A percentile compares a stretch with the other conserved stretches of the same genome.
Evolutionary conservation across 2,113 vertebrate species (phyloP).

Genomic region (Strigops habroptila): DNA sequence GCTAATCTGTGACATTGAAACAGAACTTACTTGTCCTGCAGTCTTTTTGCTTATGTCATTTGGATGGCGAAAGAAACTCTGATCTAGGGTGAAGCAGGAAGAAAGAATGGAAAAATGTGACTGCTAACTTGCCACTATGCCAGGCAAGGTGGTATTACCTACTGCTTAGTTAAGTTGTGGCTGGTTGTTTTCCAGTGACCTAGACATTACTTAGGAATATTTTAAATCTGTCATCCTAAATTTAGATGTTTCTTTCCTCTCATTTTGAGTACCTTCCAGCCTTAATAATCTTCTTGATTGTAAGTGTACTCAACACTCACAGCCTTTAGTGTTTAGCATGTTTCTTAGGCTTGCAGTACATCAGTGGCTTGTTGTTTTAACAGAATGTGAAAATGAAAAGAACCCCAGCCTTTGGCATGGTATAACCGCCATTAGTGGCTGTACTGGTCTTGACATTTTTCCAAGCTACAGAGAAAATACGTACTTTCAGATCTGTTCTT

Average conservation of each 20-base stretch:
- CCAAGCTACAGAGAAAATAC: neutral
- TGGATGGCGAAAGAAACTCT: neutral
- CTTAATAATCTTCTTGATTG: neutral
- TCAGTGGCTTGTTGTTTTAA: neutral
- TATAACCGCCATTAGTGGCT: neutral
- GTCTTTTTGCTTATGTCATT: conserved; percentile 10
- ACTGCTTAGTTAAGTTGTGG: neutral
- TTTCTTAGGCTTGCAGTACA: neutral
- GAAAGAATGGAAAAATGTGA: neutral
- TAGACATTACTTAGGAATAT: neutral
- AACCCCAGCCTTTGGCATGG: neutral
- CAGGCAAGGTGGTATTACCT: neutral
- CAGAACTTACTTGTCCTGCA: conserved; percentile 21
- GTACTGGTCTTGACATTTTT: neutral
- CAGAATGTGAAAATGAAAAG: neutral
- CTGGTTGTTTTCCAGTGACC: neutral
- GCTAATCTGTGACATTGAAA: conserved; percentile 24
- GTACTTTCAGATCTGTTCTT: neutral
- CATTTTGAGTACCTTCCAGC: neutral
- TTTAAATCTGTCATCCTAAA: neutral
- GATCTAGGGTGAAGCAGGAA: neutral
- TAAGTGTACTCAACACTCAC: neutral
- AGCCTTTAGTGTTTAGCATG: neutral
- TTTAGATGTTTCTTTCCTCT: neutral
- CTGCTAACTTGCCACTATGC: neutral